phyloP scores from a whole-genome alignment of 1,140 invertebrate genomes.

The Reticulitermes speratus region DNA sequence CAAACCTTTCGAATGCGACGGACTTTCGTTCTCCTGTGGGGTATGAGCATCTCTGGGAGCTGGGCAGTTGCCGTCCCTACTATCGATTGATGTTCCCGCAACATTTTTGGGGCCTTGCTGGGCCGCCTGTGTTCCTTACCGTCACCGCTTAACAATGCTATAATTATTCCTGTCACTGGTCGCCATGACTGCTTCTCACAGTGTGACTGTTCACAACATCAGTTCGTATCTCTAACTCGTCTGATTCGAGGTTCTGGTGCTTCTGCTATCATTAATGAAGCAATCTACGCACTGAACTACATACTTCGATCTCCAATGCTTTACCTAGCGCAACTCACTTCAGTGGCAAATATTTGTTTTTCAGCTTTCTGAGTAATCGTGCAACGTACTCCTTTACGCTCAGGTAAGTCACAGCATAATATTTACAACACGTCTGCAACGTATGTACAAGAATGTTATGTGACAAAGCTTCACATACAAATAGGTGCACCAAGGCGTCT shows the following conservation, averaged over 20 bases:
- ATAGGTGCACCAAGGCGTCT: too few relatives aligned
- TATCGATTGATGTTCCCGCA: conserved; percentile 25
- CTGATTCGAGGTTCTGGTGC: too few relatives aligned
- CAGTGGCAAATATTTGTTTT: neutral
- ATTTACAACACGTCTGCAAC: neutral
- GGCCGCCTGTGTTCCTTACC: neutral
- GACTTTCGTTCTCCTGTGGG: neutral
- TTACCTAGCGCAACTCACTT: neutral
- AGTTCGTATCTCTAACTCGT: too few relatives aligned
- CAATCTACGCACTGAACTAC: too few relatives aligned
- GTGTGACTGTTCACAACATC: neutral
- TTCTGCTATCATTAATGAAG: too few relatives aligned
- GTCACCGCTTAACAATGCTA: neutral
- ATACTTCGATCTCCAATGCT: too few relatives aligned
- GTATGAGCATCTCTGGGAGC: conserved; percentile 10
- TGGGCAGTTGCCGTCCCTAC: conserved; percentile 23
- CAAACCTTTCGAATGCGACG: neutral
- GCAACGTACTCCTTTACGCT: neutral
- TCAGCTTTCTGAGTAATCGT: neutral
- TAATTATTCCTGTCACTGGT: neutral
- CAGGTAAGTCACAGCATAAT: neutral
- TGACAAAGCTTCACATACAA: too few relatives aligned
- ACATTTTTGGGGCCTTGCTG: neutral
- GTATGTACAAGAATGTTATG: neutral
- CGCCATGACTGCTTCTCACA: neutral